phyloP scores from a whole-genome alignment of 2,797 vertebrate species.

The Sebastes wilsoni region DNA sequence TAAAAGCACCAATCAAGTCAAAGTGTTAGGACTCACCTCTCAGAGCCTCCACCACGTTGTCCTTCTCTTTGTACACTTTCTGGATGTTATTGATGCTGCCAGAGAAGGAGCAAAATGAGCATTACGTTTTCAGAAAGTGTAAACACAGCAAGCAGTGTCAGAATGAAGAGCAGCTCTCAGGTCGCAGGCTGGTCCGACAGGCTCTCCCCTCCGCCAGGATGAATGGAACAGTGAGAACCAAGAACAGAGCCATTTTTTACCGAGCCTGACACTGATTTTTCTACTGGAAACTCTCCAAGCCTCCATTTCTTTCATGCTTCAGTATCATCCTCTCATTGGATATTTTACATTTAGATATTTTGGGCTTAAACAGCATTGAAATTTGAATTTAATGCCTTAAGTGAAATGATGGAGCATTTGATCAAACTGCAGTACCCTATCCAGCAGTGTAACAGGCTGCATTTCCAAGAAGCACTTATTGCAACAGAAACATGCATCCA shows the following conservation, averaged over 20 bases:
- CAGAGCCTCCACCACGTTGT: slow-evolving; percentile 89
- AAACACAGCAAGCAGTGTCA: background rate
- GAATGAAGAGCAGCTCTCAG: background rate
- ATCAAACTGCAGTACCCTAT: too few species aligned
- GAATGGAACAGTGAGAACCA: background rate
- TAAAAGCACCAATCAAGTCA: background rate
- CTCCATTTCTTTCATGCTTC: background rate
- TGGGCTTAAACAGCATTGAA: background rate
- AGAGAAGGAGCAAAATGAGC: slow-evolving; percentile 31
- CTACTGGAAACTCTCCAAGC: background rate
- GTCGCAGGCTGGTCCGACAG: background rate
- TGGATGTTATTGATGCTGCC: slow-evolving; percentile 90
- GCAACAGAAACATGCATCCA: background rate
- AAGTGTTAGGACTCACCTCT: slow-evolving; percentile 81
- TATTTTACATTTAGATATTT: background rate
- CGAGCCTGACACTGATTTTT: background rate
- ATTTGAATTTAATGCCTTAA: background rate
- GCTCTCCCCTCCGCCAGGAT: background rate
- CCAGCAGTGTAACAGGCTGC: background rate
- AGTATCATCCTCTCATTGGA: background rate
- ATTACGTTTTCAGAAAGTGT: background rate
- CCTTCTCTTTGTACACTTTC: slow-evolving; percentile 92
- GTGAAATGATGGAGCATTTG: background rate
- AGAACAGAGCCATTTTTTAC: background rate
- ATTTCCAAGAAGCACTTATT: background rate